Evolutionary conservation across 2,113 vertebrate species (phyloP).

Genomic region (Heterocephalus glaber): DNA sequence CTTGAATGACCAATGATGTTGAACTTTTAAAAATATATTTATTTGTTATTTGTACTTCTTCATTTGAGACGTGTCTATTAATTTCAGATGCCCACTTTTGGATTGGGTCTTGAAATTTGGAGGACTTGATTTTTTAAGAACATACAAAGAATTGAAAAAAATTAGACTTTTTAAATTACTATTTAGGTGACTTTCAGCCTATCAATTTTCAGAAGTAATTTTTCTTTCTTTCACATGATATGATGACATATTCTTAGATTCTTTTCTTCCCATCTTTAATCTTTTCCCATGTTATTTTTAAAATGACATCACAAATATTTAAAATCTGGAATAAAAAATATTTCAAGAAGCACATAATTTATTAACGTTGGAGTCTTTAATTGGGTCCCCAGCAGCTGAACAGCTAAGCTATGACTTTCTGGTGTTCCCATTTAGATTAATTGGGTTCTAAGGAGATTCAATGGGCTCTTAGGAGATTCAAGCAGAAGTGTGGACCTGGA

Average conservation of each 20-base stretch:
- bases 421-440: neutral
- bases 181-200: neutral
- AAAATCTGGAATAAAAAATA: neutral
- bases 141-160: too few species aligned
- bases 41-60: too few species aligned
- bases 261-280: neutral
- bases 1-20: too few species aligned
- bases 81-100: too few species aligned
- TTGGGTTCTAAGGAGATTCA: too few species aligned
- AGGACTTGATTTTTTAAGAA: too few species aligned
- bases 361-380: neutral
- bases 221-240: neutral
- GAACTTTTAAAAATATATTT: too few species aligned
- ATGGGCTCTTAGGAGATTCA: neutral
- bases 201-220: neutral
- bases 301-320: neutral
- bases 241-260: neutral
- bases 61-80: too few species aligned
- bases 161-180: neutral
- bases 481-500: neutral
- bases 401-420: neutral
- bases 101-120: too few species aligned
- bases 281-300: neutral
- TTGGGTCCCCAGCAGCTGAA: neutral
- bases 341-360: neutral